Conservation (phyloP, 2,888 invertebrate genomes). For the Pteria penguin region DNA sequence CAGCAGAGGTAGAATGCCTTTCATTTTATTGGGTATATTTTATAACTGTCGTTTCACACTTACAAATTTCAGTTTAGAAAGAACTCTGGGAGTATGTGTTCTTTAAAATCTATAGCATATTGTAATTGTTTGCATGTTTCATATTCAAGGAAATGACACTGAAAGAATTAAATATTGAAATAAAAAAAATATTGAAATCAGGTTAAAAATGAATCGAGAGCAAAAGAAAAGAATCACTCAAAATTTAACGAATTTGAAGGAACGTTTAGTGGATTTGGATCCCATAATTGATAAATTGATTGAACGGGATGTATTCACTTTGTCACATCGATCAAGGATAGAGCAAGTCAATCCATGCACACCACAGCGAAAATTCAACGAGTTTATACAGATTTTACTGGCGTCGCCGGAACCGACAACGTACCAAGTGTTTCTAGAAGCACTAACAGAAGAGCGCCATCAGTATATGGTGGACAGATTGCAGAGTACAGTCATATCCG, state of each 20-base stretch:
- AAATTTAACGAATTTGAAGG: constrained; percentile 41
- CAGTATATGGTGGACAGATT: constrained; percentile 36
- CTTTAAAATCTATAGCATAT: too few relatives aligned
- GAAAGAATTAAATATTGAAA: too few relatives aligned
- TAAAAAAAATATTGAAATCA: too few relatives aligned
- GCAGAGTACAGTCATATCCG: constrained; percentile 37
- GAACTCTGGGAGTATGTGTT: too few relatives aligned
- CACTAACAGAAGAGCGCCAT: constrained; percentile 33
- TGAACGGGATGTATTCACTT: constrained; percentile 35
- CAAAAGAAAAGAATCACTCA: constrained; percentile 40
- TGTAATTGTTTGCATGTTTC: too few relatives aligned
- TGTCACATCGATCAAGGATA: constrained; percentile 30
- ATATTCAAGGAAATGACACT: too few relatives aligned
- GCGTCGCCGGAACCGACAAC: constrained; percentile 33
- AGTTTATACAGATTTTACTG: constrained; percentile 36
- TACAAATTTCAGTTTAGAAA: too few relatives aligned
- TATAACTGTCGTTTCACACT: too few relatives aligned
- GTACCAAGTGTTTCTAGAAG: constrained; percentile 39
- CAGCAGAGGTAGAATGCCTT: too few relatives aligned
- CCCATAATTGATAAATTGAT: constrained; percentile 39
- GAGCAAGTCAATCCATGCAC: constrained; percentile 31
- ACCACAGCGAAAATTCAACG: constrained; percentile 39
- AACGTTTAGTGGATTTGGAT: constrained; percentile 36
- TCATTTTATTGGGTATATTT: too few relatives aligned
- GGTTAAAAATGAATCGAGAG: constrained; percentile 34